Conservation (phyloP, 1,140 invertebrate species). For the Rhopalosiphum maidis region DNA sequence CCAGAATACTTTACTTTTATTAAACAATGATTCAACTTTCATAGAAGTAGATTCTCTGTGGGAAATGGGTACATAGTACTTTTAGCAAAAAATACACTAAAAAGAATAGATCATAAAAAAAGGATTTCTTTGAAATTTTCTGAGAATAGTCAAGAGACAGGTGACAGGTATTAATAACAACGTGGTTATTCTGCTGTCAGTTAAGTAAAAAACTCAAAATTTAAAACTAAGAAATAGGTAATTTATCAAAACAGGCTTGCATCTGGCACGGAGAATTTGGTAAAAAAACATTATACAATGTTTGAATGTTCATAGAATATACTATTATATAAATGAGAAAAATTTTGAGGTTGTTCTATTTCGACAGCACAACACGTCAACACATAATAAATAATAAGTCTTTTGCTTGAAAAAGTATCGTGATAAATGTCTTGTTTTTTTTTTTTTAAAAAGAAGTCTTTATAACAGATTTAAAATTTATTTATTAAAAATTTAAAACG, state of each 20-base stretch:
- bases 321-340: not conserved
- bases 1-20: not conserved
- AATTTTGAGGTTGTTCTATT: not conserved
- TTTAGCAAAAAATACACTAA: not conserved
- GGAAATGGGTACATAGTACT: not conserved
- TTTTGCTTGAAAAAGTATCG: not conserved
- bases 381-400: not conserved
- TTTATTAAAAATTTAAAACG: not conserved
- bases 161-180: conserved; percentile 27
- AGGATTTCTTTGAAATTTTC: not conserved
- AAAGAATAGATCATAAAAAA: not conserved
- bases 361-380: not conserved
- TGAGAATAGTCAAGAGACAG: not conserved
- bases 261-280: not conserved
- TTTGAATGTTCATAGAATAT: not conserved
- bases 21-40: not conserved
- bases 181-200: not conserved
- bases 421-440: not conserved
- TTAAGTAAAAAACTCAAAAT: not conserved
- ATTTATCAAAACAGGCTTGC: conserved; percentile 7
- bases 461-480: not conserved
- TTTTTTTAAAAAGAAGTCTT: not conserved
- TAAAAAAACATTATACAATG: not conserved
- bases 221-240: not conserved
- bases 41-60: not conserved